Conservation (phyloP, 2,113 vertebrate species). For the Mustela lutreola region DNA sequence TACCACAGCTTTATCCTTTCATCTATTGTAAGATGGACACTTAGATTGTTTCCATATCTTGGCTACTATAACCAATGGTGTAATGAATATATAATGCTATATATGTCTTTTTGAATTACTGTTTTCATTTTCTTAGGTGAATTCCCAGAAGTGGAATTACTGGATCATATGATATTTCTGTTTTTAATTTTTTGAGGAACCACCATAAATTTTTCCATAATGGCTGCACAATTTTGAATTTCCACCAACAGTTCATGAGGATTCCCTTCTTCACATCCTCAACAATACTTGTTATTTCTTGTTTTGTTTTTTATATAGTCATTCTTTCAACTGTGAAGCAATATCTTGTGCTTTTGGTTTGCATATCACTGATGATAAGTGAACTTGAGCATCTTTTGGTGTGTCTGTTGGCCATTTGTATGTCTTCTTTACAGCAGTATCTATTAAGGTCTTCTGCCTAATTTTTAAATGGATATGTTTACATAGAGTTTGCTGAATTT, state of each 20-base stretch:
- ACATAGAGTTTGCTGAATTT: background rate
- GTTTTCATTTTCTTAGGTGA: background rate
- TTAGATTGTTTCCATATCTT: background rate
- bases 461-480: background rate
- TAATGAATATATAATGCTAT: background rate
- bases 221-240: background rate
- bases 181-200: background rate
- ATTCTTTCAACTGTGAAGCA: background rate
- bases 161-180: background rate
- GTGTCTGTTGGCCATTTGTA: background rate
- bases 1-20: background rate
- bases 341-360: background rate
- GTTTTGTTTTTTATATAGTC: background rate
- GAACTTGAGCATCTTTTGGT: background rate
- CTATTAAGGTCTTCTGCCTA: background rate
- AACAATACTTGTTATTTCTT: background rate
- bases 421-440: background rate
- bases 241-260: background rate
- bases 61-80: background rate
- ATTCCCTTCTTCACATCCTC: background rate
- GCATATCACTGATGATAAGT: background rate
- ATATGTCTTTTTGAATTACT: background rate
- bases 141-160: background rate
- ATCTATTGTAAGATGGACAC: background rate
- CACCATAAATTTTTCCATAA: background rate